A percentile compares a stretch with the other conserved stretches of the same genome.
Evolutionary conservation across 2,888 invertebrate genomes (phyloP).

Genomic region (Phytoseiulus persimilis): DNA sequence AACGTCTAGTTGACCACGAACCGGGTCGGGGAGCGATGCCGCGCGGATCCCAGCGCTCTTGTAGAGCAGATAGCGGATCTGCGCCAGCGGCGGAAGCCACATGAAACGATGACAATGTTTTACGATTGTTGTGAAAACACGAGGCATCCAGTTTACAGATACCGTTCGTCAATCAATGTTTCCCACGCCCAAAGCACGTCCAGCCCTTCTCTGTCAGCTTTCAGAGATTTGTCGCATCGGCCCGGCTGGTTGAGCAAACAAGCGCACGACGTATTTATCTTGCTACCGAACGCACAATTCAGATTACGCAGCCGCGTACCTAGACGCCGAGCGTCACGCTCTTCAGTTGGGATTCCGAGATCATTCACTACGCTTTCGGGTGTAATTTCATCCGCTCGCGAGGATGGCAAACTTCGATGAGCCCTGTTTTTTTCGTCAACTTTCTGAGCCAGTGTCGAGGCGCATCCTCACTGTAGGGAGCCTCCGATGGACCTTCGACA

Average conservation of each 20-base stretch:
- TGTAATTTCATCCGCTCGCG: too few species aligned
- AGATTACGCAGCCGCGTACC: too few species aligned
- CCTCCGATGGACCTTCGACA: too few species aligned
- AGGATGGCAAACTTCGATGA: too few species aligned
- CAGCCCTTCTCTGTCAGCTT: background rate
- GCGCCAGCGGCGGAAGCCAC: background rate
- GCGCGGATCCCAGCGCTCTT: background rate
- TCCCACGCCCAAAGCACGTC: background rate
- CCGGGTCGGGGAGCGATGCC: background rate
- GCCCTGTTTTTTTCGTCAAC: too few species aligned
- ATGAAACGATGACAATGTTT: background rate
- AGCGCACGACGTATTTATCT: background rate
- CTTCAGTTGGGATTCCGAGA: too few species aligned
- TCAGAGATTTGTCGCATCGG: background rate
- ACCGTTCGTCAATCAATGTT: background rate
- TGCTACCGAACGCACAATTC: background rate
- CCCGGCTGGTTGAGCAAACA: background rate
- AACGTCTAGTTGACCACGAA: background rate
- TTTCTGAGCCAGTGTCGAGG: too few species aligned
- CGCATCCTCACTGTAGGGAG: too few species aligned
- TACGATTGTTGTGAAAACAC: background rate
- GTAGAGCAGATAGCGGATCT: background rate
- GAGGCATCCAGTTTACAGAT: background rate
- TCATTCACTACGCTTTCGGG: too few species aligned
- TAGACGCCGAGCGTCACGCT: too few species aligned